Evolutionary conservation across 1,140 invertebrate genomes (phyloP).

Genomic region (Eriosoma lanigerum): DNA sequence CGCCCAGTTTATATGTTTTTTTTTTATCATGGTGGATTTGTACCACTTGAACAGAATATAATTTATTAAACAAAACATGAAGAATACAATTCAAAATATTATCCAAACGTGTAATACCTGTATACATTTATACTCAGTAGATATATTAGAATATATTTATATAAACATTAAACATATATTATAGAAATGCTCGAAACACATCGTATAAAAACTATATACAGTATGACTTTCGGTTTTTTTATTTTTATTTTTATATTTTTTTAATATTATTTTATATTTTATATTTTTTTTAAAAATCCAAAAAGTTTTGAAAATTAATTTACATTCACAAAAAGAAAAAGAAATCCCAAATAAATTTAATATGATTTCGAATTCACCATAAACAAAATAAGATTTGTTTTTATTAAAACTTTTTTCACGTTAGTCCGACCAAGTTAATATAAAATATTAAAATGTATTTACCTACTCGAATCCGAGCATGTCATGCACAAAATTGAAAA

Average conservation of each 20-base stretch:
- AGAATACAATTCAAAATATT: background rate
- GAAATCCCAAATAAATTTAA: too few species aligned
- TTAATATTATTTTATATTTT: background rate
- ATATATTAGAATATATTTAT: background rate
- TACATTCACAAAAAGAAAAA: background rate
- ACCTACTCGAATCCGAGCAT: too few species aligned
- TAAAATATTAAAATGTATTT: too few species aligned
- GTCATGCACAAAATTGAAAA: too few species aligned
- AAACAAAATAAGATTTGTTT: too few species aligned
- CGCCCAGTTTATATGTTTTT: background rate
- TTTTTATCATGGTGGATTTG: constrained; percentile 28
- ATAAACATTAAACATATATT: background rate
- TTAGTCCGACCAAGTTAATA: too few species aligned
- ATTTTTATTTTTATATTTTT: background rate
- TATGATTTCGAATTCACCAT: too few species aligned
- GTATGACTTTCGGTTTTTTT: background rate
- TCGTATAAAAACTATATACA: background rate
- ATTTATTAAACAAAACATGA: background rate
- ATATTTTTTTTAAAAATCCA: background rate
- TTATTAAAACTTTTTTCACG: too few species aligned
- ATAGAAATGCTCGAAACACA: constrained; percentile 8
- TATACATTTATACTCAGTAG: background rate
- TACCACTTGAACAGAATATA: background rate
- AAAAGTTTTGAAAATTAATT: background rate
- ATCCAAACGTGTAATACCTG: background rate